Conservation (phyloP, 2,797 vertebrate species). For the Sebastes oblongus region DNA sequence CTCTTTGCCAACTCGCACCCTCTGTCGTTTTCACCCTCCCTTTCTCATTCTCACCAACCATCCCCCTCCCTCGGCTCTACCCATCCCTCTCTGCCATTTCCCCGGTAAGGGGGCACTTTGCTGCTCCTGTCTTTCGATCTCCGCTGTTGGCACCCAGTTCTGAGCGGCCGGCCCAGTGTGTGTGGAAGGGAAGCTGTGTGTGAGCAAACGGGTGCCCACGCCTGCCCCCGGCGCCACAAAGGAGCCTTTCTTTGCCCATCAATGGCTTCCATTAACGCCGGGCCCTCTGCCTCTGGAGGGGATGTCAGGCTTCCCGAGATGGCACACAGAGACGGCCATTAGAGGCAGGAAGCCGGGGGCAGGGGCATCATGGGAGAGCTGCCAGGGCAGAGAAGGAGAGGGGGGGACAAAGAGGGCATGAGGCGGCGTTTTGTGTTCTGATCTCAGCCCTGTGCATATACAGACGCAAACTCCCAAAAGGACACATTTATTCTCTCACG, state of each 20-base stretch:
- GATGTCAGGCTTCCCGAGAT: slow-evolving; percentile 83
- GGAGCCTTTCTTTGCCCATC: slow-evolving; percentile 81
- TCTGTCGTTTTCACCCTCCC: slow-evolving; percentile 40
- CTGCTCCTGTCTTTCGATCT: slow-evolving; percentile 81
- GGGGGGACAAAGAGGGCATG: slow-evolving; percentile 61
- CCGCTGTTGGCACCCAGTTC: slow-evolving; percentile 84
- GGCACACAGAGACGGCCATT: slow-evolving; percentile 84
- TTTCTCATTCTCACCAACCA: slow-evolving; percentile 32
- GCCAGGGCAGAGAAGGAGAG: slow-evolving; percentile 58
- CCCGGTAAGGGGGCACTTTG: slow-evolving; percentile 75
- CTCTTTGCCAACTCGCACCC: slow-evolving; percentile 44
- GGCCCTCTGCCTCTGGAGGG: slow-evolving; percentile 78
- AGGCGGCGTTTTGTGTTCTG: slow-evolving; percentile 65
- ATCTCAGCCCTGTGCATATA: slow-evolving; percentile 38
- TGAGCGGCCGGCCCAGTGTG: slow-evolving; percentile 75
- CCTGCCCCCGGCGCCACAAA: slow-evolving; percentile 80
- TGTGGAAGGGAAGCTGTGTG: slow-evolving; percentile 80
- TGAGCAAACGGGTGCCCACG: slow-evolving; percentile 83
- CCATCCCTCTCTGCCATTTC: slow-evolving; percentile 75
- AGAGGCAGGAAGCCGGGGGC: slow-evolving; percentile 83
- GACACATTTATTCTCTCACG: slow-evolving; percentile 52
- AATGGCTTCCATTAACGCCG: slow-evolving; percentile 84
- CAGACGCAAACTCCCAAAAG: slow-evolving; percentile 52
- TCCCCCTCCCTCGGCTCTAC: slow-evolving; percentile 30
- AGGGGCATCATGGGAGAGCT: slow-evolving; percentile 74